Base-by-base conservation (phyloP, 2,797 vertebrate species). In the Sorex maritimensis region DNA sequence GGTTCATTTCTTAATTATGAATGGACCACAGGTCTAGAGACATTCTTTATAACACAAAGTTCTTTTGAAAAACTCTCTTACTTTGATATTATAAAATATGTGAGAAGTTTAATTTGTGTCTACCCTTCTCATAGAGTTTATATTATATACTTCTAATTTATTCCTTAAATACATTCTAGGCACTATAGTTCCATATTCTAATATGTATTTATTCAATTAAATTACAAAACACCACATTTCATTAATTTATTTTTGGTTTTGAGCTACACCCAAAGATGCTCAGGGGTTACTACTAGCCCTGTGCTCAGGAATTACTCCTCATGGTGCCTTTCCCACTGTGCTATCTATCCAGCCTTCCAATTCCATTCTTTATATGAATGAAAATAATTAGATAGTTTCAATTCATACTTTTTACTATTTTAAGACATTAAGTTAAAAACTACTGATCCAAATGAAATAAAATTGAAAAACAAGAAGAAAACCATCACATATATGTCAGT, bases 61-160 rank as follows among this genome's bases (percentile, higher is more conserved):
- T 81, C 79, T 55, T 61, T 80, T 91, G 44, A 79, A 90, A 92
- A 92, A 88, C 1, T 71, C 6, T 92, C 12, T 90, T 23, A 75
- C 9, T 28, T 28, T 71, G 69, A 73, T 77, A 30, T 24, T 90
- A 2, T 80, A 83, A 88, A 90, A 79, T 79, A 21, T 8, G 9
- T 13, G 21, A 90, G 11, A 7, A 79, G 82, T 41, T 61, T 83
- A 69, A 80, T 75, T 83, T 93, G 82, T 5, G 26, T 79, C 28
- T 38, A 41, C 7, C 2, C 41, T 72, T 68, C 72, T 34, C 52
- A 41, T 75, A 87, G 81, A 34, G 67, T 89, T 83, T 94, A 74
- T 93, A 30, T 34, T 46, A 80, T 24, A 63, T 46, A 61, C 14
- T 46, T 80, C 9, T 69, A 69, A 30, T 68, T 72, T 3, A 84